Evolutionary conservation across 2,797 vertebrate genomes (phyloP).

Genomic region (Argyrosomus regius): DNA sequence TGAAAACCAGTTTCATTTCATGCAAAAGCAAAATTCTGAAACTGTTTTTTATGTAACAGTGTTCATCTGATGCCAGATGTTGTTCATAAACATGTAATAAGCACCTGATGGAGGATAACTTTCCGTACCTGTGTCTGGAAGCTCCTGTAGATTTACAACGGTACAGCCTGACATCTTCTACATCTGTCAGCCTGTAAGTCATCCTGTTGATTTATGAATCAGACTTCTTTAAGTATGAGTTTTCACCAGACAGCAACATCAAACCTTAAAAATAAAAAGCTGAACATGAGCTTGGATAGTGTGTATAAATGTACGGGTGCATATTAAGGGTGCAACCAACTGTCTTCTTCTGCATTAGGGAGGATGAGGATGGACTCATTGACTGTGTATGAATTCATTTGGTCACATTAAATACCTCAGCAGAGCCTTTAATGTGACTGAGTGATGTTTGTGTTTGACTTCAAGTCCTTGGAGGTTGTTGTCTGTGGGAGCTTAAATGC

Average conservation of each 20-base stretch:
- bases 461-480: background rate
- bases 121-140: background rate
- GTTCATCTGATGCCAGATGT: background rate
- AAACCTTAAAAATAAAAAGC: background rate
- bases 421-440: constrained; percentile 6
- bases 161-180: background rate
- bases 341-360: background rate
- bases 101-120: background rate
- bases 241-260: background rate
- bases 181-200: background rate
- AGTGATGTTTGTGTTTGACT: constrained; percentile 7
- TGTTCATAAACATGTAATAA: background rate
- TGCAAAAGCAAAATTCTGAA: background rate
- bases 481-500: background rate
- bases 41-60: background rate
- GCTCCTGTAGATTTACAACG: background rate
- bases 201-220: constrained; percentile 26
- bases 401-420: background rate
- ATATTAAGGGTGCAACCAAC: background rate
- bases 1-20: background rate
- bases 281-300: background rate
- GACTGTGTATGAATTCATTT: constrained; percentile 1
- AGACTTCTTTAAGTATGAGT: background rate
- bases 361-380: background rate
- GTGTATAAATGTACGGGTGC: too few relatives aligned